Percentiles rank a stretch among this genome's conserved stretches.
These are phyloP conservation scores for Ophion slaviceki DNA, from an alignment of 2,888 invertebrate species.

Conservation along the genomic window DNA sequence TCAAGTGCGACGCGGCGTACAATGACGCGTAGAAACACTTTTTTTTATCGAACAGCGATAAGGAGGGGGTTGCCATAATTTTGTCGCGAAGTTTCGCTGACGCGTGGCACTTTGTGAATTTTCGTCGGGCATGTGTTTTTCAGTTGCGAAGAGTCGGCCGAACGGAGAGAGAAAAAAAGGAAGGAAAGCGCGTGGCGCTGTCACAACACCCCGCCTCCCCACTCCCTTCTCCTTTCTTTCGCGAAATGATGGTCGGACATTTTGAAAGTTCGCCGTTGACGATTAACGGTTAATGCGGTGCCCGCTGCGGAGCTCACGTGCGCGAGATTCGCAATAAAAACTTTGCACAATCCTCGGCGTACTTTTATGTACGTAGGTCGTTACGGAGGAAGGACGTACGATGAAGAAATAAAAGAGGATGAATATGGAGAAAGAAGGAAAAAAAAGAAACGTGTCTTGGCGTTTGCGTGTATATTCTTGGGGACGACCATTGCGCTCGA, in stretches of 20 bases:
- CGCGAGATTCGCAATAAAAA: not conserved
- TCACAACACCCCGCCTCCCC: slow-evolving; percentile 31
- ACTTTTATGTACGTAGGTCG: not conserved
- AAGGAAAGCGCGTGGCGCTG: slow-evolving; percentile 42
- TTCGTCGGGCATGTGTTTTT: not conserved
- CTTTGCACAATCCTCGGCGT: not conserved
- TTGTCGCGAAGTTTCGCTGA: no score
- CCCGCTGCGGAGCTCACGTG: slow-evolving; percentile 8
- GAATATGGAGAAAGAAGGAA: not conserved
- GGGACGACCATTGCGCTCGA: slow-evolving; percentile 40
- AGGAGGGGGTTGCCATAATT: not conserved
- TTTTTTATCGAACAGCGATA: not conserved
- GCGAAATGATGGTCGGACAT: slow-evolving; percentile 22
- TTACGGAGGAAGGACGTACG: not conserved
- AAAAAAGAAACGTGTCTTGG: not conserved
- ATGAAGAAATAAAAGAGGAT: no score
- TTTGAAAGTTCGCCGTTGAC: slow-evolving; percentile 29
- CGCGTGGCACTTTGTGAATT: not conserved
- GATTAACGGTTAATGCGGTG: not conserved
- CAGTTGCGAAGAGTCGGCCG: not conserved
- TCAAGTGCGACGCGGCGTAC: slow-evolving; percentile 24
- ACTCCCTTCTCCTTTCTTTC: not conserved
- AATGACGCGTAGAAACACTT: slow-evolving; percentile 24
- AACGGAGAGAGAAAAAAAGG: slow-evolving; percentile 1
- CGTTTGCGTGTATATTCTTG: not conserved